These are phyloP conservation scores for Eretmochelys imbricata DNA, from an alignment of 2,113 vertebrate genomes.

Conservation along the genomic window DNA sequence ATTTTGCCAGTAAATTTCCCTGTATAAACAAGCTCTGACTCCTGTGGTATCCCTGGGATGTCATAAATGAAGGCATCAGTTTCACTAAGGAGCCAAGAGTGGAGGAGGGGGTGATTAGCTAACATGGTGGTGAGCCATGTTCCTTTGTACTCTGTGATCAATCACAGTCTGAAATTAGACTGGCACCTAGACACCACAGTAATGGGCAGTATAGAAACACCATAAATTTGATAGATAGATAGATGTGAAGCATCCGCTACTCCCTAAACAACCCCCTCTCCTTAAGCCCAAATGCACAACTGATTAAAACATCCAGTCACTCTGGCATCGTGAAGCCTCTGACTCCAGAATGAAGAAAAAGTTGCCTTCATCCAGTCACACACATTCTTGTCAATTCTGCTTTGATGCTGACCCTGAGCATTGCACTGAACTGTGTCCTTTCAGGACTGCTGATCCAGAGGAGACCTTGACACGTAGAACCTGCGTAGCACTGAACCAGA, in stretches of 20 bases:
- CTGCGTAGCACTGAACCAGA: background rate
- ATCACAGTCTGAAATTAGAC: background rate
- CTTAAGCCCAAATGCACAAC: background rate
- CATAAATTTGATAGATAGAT: background rate
- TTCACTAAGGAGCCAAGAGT: background rate
- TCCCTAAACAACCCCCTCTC: background rate
- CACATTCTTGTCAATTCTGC: background rate
- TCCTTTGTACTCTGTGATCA: background rate
- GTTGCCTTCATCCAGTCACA: background rate
- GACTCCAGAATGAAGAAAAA: background rate
- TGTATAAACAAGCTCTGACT: background rate
- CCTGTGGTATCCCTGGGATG: accelerated
- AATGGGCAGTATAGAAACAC: background rate
- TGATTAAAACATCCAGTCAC: background rate
- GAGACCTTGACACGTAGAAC: background rate
- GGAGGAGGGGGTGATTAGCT: background rate
- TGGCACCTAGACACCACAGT: background rate
- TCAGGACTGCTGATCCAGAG: background rate
- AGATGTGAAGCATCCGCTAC: background rate
- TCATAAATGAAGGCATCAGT: background rate
- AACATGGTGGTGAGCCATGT: background rate
- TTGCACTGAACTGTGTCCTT: background rate
- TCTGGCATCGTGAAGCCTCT: accelerated
- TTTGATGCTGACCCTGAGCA: background rate
- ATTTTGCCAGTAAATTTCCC: background rate